phyloP scores from a whole-genome alignment of 2,113 vertebrate genomes.

The Ailuropoda melanoleuca region DNA sequence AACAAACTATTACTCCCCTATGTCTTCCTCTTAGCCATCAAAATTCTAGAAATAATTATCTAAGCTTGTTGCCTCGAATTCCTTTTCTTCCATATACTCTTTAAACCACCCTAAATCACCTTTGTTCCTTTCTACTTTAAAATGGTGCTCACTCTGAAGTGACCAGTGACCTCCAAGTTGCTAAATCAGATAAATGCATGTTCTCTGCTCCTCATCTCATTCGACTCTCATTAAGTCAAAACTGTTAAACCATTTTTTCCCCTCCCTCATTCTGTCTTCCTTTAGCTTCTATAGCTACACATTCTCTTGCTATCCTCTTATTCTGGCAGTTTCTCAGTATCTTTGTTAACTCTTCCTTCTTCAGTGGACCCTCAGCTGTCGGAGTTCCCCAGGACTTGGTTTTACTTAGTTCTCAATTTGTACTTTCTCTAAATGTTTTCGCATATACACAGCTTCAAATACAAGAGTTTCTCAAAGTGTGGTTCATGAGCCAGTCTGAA shows the following conservation, averaged over 20 bases:
- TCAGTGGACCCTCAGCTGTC: background rate
- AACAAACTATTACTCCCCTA: background rate
- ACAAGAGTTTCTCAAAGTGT: background rate
- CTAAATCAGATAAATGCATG: background rate
- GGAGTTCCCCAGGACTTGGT: background rate
- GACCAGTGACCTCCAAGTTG: background rate
- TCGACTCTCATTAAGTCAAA: background rate
- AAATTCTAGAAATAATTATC: background rate
- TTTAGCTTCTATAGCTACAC: background rate
- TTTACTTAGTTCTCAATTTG: background rate
- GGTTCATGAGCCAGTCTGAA: background rate
- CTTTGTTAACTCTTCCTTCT: background rate
- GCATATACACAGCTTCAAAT: background rate
- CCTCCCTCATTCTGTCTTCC: background rate
- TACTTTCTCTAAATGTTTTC: background rate
- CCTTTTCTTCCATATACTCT: background rate
- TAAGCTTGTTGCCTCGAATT: background rate
- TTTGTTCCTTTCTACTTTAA: background rate
- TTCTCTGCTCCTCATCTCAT: background rate
- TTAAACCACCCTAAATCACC: background rate
- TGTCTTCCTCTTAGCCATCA: background rate
- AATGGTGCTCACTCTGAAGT: background rate
- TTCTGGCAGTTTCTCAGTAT: background rate
- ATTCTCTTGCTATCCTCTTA: background rate
- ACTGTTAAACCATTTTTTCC: background rate